A percentile compares a stretch with the other conserved stretches of the same genome.
These are phyloP conservation scores for Caenorhabditis brenneri DNA, from an alignment of 1,140 invertebrate genomes.

Conservation along the genomic window DNA sequence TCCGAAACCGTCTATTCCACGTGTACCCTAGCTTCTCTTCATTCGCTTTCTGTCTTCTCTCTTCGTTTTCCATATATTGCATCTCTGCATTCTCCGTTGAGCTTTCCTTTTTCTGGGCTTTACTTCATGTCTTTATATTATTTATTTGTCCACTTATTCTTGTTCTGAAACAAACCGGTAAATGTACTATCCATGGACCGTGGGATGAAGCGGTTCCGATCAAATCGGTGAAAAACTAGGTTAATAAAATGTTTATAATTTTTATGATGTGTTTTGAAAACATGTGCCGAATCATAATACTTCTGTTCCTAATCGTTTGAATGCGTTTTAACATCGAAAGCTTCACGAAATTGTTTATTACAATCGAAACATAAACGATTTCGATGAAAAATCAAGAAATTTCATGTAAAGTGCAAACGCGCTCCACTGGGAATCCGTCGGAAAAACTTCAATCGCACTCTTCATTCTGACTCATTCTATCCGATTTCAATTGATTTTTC, in stretches of 20 bases:
- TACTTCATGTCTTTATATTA: constrained; percentile 73
- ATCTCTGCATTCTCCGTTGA: constrained; percentile 69
- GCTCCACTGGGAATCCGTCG: background rate
- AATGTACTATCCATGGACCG: constrained; percentile 89
- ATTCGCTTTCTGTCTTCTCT: constrained; percentile 58
- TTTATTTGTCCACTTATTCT: constrained; percentile 81
- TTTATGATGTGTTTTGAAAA: no score
- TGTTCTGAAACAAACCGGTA: constrained; percentile 81
- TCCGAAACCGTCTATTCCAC: constrained; percentile 72
- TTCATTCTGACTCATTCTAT: background rate
- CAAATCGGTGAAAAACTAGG: background rate
- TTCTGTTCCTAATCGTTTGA: no score
- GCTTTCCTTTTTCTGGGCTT: constrained; percentile 72
- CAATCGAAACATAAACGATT: background rate
- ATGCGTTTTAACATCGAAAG: no score
- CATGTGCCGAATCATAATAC: background rate
- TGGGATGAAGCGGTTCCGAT: constrained; percentile 85
- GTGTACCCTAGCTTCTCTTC: background rate
- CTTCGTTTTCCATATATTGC: constrained; percentile 52
- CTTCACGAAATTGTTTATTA: no score
- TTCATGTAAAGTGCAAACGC: background rate
- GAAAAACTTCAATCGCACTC: background rate
- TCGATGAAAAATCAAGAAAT: no score
- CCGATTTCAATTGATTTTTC: background rate
- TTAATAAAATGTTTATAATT: background rate